These are phyloP conservation scores for Chelon auratus DNA, from an alignment of 2,797 vertebrate species.

Conservation along the genomic window DNA sequence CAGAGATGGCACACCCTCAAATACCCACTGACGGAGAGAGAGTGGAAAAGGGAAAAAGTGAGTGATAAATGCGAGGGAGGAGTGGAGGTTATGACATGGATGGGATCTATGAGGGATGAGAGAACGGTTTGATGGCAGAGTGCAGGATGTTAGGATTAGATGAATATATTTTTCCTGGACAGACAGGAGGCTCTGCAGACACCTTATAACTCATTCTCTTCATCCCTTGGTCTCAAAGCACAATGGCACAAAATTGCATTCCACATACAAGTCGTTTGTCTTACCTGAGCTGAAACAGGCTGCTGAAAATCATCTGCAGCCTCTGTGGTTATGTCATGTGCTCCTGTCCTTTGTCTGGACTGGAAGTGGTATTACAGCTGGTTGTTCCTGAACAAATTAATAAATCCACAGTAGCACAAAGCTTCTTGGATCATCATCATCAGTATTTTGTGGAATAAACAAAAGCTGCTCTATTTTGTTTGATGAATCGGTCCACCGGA, in stretches of 20 bases:
- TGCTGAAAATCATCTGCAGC: slow-evolving; percentile 16
- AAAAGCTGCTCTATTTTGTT: slow-evolving; percentile 17
- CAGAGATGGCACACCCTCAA: slow-evolving; percentile 35
- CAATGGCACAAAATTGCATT: slow-evolving; percentile 55
- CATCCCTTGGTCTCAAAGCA: slow-evolving; percentile 33
- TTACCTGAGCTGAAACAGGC: slow-evolving; percentile 38
- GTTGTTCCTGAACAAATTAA: slow-evolving; percentile 40
- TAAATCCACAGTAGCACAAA: slow-evolving; percentile 32
- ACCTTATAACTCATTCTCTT: slow-evolving; percentile 60
- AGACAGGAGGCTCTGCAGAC: slow-evolving; percentile 49
- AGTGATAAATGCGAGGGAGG: slow-evolving; percentile 63
- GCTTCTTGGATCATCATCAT: slow-evolving; percentile 33
- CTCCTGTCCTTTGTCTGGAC: slow-evolving; percentile 18
- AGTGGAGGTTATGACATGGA: slow-evolving; percentile 62
- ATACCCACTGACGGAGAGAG: slow-evolving; percentile 42
- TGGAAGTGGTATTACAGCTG: slow-evolving; percentile 3
- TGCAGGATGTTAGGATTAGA: slow-evolving; percentile 63
- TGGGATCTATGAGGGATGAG: slow-evolving; percentile 52
- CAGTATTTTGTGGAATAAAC: slow-evolving; percentile 37
- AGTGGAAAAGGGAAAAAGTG: slow-evolving; percentile 42
- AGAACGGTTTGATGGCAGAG: slow-evolving; percentile 61
- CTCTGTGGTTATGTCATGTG: slow-evolving; percentile 22
- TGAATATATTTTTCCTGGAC: slow-evolving; percentile 59
- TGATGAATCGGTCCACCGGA: neutral
- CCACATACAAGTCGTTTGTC: slow-evolving; percentile 44